These are phyloP conservation scores for Tautogolabrus adspersus DNA, from an alignment of 2,113 vertebrate species.

Conservation along the genomic window DNA sequence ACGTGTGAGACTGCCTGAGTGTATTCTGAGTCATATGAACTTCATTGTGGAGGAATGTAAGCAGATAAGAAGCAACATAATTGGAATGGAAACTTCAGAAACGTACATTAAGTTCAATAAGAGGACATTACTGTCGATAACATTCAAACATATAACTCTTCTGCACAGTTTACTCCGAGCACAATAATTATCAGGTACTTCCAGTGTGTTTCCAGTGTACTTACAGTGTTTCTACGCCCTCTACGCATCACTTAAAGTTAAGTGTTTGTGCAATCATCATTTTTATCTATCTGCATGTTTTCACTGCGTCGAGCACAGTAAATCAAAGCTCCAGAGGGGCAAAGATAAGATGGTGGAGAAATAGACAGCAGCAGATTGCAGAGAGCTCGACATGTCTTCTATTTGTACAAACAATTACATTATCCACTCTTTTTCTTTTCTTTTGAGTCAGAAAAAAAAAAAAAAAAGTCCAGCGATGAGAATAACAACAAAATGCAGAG, in stretches of 20 bases:
- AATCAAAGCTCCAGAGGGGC: constrained; percentile 26
- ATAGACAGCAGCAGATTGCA: constrained; percentile 16
- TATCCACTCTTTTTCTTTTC: constrained; percentile 38
- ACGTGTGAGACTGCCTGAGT: neutral
- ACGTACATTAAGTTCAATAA: neutral
- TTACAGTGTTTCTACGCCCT: neutral
- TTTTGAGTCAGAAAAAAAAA: neutral
- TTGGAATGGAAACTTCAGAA: neutral
- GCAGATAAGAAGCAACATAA: neutral
- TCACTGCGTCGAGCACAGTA: neutral
- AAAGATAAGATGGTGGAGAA: constrained; percentile 35
- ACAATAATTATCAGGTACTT: constrained; percentile 9
- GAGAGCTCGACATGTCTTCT: constrained; percentile 23
- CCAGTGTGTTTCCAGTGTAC: constrained; percentile 30
- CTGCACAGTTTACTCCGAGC: constrained; percentile 22
- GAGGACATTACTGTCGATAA: neutral
- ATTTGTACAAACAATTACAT: constrained; percentile 64
- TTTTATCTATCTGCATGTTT: constrained; percentile 2
- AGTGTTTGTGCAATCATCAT: constrained; percentile 45
- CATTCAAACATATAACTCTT: neutral
- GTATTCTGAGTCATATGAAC: neutral
- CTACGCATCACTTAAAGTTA: constrained; percentile 25
- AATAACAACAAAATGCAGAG: constrained; percentile 64
- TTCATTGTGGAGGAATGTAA: neutral
- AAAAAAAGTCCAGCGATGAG: constrained; percentile 31